phyloP scores from a whole-genome alignment of 37 sponge, comb jelly and placozoan genomes.

The Lycopodina hypogea region DNA sequence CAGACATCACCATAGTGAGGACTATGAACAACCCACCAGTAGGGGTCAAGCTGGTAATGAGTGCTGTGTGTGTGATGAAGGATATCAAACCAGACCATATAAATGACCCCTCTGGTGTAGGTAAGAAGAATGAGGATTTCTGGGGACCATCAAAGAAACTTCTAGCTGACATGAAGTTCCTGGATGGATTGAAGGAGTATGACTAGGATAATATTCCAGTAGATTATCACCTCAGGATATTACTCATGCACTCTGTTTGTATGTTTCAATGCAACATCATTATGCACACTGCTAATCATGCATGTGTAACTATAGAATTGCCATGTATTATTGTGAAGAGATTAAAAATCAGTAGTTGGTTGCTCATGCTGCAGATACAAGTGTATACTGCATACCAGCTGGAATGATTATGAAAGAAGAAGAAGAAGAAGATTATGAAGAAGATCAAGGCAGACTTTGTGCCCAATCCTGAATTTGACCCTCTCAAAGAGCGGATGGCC shows the following conservation, averaged over 20 bases:
- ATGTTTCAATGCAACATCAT: not conserved
- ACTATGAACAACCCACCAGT: slow-evolving; percentile 94
- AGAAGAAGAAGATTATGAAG: slow-evolving; percentile 91
- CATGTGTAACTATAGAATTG: too few relatives aligned
- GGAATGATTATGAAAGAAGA: too few relatives aligned
- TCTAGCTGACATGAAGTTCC: slow-evolving; percentile 93
- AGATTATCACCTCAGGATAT: not conserved
- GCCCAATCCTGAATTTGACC: slow-evolving; percentile 93
- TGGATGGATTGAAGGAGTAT: slow-evolving; percentile 83
- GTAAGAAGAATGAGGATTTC: slow-evolving; percentile 86
- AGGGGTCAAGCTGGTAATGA: slow-evolving; percentile 96
- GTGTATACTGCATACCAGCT: too few relatives aligned
- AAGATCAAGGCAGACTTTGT: slow-evolving; percentile 87
- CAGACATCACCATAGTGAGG: slow-evolving; percentile 96
- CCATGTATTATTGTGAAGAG: too few relatives aligned
- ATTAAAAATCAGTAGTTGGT: too few relatives aligned
- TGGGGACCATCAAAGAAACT: slow-evolving; percentile 98
- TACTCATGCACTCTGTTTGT: too few relatives aligned
- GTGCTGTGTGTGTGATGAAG: slow-evolving; percentile 98
- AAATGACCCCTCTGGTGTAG: slow-evolving; percentile 77
- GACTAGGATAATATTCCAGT: slow-evolving; percentile 95
- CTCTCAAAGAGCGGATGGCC: slow-evolving; percentile 87
- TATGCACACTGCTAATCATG: too few relatives aligned
- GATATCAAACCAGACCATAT: slow-evolving; percentile 95
- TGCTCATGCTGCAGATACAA: too few relatives aligned